Conservation (phyloP, 2,113 vertebrate genomes). For the Mirza zaza region DNA sequence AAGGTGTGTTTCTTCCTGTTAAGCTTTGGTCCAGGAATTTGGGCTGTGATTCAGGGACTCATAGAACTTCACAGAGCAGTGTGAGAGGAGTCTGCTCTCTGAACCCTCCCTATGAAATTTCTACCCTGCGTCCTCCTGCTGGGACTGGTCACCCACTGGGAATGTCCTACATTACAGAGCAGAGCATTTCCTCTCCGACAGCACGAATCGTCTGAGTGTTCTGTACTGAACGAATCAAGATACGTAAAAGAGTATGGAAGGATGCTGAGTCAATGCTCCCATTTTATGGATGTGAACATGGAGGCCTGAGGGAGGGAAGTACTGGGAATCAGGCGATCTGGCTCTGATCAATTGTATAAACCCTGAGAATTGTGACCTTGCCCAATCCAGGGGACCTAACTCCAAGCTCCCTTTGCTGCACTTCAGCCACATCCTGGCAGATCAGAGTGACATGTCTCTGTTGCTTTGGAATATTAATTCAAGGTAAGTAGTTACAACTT, state of each 20-base stretch:
- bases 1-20: not conserved
- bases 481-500: not conserved
- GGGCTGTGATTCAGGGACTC: not conserved
- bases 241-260: not conserved
- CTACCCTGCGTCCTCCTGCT: rapidly evolving
- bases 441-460: no score
- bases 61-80: not conserved
- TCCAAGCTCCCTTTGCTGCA: not conserved
- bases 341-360: not conserved
- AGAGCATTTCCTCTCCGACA: rapidly evolving
- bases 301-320: not conserved
- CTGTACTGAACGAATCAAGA: not conserved
- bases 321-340: not conserved
- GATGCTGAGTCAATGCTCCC: no score
- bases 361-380: not conserved
- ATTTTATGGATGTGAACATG: not conserved
- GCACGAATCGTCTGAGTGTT: not conserved
- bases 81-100: not conserved
- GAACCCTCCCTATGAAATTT: not conserved
- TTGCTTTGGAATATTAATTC: not conserved
- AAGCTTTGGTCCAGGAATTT: not conserved
- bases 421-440: not conserved
- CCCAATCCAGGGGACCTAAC: not conserved
- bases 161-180: not conserved
- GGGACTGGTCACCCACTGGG: rapidly evolving